A percentile compares a stretch with the other conserved stretches of the same genome.
Evolutionary conservation across 2,797 vertebrate species (phyloP).

Genomic region (Champsocephalus esox): DNA sequence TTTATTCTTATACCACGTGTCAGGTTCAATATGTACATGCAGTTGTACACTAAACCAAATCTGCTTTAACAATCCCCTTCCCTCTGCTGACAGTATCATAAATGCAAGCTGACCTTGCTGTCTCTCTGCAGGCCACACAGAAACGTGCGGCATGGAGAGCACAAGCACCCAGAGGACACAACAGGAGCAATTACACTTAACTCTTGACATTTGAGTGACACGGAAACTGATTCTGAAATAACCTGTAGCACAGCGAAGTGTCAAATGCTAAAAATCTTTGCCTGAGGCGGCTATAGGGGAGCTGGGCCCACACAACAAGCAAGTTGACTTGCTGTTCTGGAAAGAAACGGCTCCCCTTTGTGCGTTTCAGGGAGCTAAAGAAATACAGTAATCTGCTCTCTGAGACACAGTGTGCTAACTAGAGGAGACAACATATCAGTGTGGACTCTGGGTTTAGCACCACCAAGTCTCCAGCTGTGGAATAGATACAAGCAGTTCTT

Average conservation of each 20-base stretch:
- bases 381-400: slow-evolving; percentile 43
- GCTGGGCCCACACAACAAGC: slow-evolving; percentile 44
- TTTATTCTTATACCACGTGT: neutral
- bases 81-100: slow-evolving; percentile 21
- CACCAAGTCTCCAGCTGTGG: slow-evolving; percentile 29
- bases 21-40: neutral
- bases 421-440: slow-evolving; percentile 44
- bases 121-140: slow-evolving; percentile 40
- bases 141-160: slow-evolving; percentile 20
- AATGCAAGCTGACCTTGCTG: slow-evolving; percentile 20
- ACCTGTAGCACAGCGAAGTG: slow-evolving; percentile 49
- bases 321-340: slow-evolving; percentile 45
- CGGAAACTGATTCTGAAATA: slow-evolving; percentile 65
- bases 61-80: slow-evolving; percentile 25
- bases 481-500: slow-evolving; percentile 33
- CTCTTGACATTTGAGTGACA: slow-evolving; percentile 65
- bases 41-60: slow-evolving; percentile 28
- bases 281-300: slow-evolving; percentile 48
- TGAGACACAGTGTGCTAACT: slow-evolving; percentile 46
- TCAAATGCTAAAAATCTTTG: slow-evolving; percentile 57
- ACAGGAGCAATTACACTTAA: slow-evolving; percentile 64
- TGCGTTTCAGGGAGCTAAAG: slow-evolving; percentile 30
- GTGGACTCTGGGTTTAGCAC: slow-evolving; percentile 28
- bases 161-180: slow-evolving; percentile 54
- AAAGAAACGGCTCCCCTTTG: slow-evolving; percentile 35